These are phyloP conservation scores for Pseudanteris insignis DNA, from an alignment of 2,888 invertebrate genomes.

Conservation along the genomic window DNA sequence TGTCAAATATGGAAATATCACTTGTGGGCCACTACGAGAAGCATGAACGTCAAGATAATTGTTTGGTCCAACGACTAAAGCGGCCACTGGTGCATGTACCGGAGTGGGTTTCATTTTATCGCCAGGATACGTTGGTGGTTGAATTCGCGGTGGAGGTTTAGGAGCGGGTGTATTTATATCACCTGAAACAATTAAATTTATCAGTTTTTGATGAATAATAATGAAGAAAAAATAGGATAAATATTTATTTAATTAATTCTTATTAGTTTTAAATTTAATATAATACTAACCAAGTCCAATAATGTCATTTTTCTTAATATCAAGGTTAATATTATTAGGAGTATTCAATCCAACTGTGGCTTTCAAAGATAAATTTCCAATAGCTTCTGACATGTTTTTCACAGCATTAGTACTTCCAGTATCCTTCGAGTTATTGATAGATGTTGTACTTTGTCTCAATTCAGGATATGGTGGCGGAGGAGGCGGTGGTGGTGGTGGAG, in stretches of 20 bases:
- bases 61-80: slow-evolving; percentile 72
- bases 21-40: slow-evolving; percentile 68
- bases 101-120: slow-evolving; percentile 67
- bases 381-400: slow-evolving; percentile 21
- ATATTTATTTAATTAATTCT: neutral
- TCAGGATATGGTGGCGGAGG: slow-evolving; percentile 72
- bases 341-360: slow-evolving; percentile 4
- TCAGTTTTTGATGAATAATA: too few relatives aligned
- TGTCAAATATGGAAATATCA: too few relatives aligned
- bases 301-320: slow-evolving; percentile 19
- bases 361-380: slow-evolving; percentile 35
- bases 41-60: slow-evolving; percentile 74
- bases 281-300: slow-evolving; percentile 14
- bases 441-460: slow-evolving; percentile 40
- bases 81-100: slow-evolving; percentile 67
- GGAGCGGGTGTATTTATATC: slow-evolving; percentile 67
- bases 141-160: slow-evolving; percentile 70
- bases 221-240: too few relatives aligned
- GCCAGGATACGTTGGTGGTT: slow-evolving; percentile 66
- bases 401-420: neutral
- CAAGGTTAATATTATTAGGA: slow-evolving; percentile 3
- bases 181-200: too few relatives aligned
- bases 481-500: slow-evolving; percentile 72
- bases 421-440: slow-evolving; percentile 9
- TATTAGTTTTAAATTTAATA: neutral